These are phyloP conservation scores for Aleiodes sp. DNA, from an alignment of 1,140 invertebrate genomes.

Conservation along the genomic window DNA sequence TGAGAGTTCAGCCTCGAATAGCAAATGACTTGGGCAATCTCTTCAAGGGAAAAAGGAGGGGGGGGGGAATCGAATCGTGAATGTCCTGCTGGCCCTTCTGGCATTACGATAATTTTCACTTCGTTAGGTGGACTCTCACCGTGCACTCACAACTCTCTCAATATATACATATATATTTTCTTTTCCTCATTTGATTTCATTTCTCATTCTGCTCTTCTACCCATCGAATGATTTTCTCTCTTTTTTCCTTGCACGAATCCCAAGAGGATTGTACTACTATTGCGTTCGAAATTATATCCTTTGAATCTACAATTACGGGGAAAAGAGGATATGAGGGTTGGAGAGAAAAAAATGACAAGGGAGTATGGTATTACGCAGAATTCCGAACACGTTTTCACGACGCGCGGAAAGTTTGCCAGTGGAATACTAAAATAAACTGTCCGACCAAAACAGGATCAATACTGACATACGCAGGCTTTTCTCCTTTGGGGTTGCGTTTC, in stretches of 20 bases:
- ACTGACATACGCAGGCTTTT: constrained; percentile 11
- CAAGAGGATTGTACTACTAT: constrained; percentile 34
- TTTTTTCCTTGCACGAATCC: constrained; percentile 13
- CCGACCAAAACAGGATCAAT: constrained; percentile 18
- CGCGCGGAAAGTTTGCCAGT: constrained; percentile 53
- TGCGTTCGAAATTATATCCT: constrained; percentile 61
- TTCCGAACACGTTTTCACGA: constrained; percentile 60
- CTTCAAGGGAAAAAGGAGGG: not conserved
- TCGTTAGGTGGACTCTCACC: constrained; percentile 48
- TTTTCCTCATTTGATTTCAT: constrained; percentile 24
- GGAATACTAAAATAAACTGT: constrained; percentile 63
- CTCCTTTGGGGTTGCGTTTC: constrained; percentile 13
- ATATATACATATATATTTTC: no score
- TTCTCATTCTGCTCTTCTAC: constrained; percentile 20
- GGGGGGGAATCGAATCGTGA: constrained; percentile 4
- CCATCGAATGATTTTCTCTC: not conserved
- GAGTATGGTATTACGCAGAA: constrained; percentile 33
- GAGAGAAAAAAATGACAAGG: not conserved
- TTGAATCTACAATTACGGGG: constrained; percentile 66
- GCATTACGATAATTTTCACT: constrained; percentile 62
- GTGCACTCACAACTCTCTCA: not conserved
- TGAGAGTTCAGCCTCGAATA: no score
- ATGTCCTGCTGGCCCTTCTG: constrained; percentile 28
- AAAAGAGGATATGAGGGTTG: constrained; percentile 29
- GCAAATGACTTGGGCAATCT: not conserved